These are phyloP conservation scores for Thaumetopoea pityocampa DNA, from an alignment of 1,140 invertebrate genomes.

Conservation along the genomic window DNA sequence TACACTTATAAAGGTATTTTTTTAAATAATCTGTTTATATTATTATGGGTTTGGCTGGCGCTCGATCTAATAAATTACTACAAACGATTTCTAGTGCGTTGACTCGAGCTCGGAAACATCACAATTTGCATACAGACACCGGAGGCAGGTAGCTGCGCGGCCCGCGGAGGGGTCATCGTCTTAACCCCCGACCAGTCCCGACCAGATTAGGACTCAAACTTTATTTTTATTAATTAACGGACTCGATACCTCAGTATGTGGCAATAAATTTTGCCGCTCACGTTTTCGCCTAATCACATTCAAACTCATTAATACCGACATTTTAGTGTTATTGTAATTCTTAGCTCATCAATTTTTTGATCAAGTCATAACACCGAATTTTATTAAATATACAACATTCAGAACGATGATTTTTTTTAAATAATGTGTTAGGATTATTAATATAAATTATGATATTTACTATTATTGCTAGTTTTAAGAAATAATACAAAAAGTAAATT, in stretches of 20 bases:
- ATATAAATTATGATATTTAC: no score
- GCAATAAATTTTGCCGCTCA: conserved; percentile 9
- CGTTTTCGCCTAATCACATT: no score
- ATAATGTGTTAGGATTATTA: no score
- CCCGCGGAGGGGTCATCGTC: conserved; percentile 53
- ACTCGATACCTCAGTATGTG: conserved; percentile 18
- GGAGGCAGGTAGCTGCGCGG: conserved; percentile 48
- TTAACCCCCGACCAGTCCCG: conserved; percentile 49
- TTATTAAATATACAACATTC: no score
- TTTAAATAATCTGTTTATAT: conserved; percentile 7
- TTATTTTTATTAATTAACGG: conserved; percentile 28
- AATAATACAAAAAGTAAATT: no score
- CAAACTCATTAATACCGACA: no score
- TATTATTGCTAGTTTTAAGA: no score
- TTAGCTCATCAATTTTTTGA: no score
- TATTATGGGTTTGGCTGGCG: conserved; percentile 18
- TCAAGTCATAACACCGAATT: no score
- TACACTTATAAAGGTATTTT: conserved; percentile 1
- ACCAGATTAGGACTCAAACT: conserved; percentile 42
- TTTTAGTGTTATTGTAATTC: no score
- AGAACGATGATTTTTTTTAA: no score
- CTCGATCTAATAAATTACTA: conserved; percentile 43
- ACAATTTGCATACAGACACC: conserved; percentile 66
- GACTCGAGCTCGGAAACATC: conserved; percentile 56
- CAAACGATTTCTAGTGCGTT: conserved; percentile 46